phyloP scores from a whole-genome alignment of 1,140 invertebrate genomes.

The Centruroides vittatus region DNA sequence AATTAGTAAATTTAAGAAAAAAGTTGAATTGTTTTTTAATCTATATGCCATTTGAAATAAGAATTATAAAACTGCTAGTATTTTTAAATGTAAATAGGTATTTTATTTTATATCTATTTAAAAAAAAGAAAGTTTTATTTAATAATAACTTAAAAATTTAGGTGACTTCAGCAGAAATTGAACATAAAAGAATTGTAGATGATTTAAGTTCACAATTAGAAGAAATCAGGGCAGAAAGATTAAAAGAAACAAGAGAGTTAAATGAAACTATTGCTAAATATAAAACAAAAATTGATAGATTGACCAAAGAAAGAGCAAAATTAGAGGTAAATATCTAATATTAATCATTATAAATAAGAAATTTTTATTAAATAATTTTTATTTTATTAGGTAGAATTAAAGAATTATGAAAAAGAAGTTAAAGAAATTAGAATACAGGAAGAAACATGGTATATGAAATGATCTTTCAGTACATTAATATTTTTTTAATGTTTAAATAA shows the following conservation, averaged over 20 bases:
- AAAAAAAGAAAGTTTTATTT: background rate
- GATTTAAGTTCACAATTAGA: constrained; percentile 25
- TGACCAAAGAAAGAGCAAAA: constrained; percentile 31
- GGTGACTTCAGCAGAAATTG: constrained; percentile 25
- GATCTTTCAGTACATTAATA: background rate
- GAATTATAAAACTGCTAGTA: no score
- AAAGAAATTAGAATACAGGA: constrained; percentile 24
- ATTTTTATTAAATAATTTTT: background rate
- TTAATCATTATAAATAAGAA: no score
- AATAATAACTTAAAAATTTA: constrained; percentile 10
- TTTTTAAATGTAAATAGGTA: no score
- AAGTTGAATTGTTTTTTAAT: no score
- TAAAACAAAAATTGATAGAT: constrained; percentile 25
- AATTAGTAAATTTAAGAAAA: no score
- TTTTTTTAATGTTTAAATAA: background rate
- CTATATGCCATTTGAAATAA: no score
- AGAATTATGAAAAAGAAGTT: constrained; percentile 26
- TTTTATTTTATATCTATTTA: no score
- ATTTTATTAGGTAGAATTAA: constrained; percentile 25
- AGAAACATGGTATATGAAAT: constrained; percentile 24
- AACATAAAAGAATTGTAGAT: constrained; percentile 22
- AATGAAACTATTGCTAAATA: constrained; percentile 22
- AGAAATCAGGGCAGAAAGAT: constrained; percentile 22
- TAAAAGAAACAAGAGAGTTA: constrained; percentile 24
- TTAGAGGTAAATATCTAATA: constrained; percentile 24